phyloP scores from a whole-genome alignment of 2,888 invertebrate species.

The Phrixothrix hirtus region DNA sequence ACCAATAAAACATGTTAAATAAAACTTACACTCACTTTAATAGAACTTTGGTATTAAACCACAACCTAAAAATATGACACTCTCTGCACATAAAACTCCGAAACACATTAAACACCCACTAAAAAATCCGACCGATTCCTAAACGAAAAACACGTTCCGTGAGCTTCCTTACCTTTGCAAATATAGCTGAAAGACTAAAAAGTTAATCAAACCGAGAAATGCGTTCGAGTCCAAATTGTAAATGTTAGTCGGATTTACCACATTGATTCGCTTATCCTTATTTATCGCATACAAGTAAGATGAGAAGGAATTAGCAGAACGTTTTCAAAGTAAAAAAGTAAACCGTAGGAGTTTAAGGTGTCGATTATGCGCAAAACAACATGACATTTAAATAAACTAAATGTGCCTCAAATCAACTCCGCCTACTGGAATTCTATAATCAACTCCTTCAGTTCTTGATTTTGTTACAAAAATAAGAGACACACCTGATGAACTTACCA shows the following conservation, averaged over 20 bases:
- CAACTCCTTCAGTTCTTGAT: slow-evolving; percentile 30
- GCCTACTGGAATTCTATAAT: slow-evolving; percentile 43
- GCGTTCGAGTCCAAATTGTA: slow-evolving; percentile 14
- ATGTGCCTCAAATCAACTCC: slow-evolving; percentile 44
- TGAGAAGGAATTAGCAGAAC: slow-evolving; percentile 14
- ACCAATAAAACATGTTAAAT: too few species aligned
- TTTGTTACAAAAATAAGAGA: slow-evolving; percentile 6
- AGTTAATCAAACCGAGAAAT: slow-evolving; percentile 19
- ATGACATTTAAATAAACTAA: slow-evolving; percentile 54
- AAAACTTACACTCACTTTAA: slow-evolving; percentile 23
- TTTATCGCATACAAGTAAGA: slow-evolving; percentile 8
- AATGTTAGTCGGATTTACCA: slow-evolving; percentile 11
- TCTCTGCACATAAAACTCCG: background rate
- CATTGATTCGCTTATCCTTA: slow-evolving; percentile 16
- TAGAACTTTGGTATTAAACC: background rate
- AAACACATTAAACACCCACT: background rate
- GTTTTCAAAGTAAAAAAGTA: slow-evolving; percentile 19
- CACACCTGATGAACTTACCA: slow-evolving; percentile 5
- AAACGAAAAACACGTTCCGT: background rate
- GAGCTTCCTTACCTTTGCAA: slow-evolving; percentile 14
- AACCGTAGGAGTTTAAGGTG: slow-evolving; percentile 42
- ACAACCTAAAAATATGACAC: too few species aligned
- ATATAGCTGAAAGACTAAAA: slow-evolving; percentile 24
- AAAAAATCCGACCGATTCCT: too few species aligned
- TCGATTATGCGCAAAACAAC: slow-evolving; percentile 53